Base-by-base conservation (phyloP, 2,888 invertebrate species). In the Drosophila atroscutellata region DNA sequence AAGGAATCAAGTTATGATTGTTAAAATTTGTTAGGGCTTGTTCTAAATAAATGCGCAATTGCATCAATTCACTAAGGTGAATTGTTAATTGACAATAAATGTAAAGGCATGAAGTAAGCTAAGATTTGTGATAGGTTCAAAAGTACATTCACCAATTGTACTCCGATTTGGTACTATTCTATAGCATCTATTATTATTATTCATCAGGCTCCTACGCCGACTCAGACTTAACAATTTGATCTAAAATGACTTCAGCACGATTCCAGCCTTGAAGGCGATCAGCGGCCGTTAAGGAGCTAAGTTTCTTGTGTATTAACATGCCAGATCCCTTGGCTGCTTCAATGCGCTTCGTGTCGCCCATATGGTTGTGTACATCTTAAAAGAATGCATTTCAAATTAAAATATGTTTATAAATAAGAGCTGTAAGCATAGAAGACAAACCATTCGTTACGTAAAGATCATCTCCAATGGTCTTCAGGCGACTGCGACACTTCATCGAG, bases 371-470 rank as follows among this genome's bases (percentile, higher is more conserved):
- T 3, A 92, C 84, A 90, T 92, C 93, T 93, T 64, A 4, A 7
- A 11, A 24, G 9, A 28, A 57, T 37, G 2, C 0, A 24, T 5
- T 3, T 2, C 3, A 65, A 34, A n/a, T 30, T 36, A 47, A 4
- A n/a, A 13, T n/a, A 9, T 8, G 1, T 36, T 24, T 32, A 34
- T 0, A 15, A 7, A n/a, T 20, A 2, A 30, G 4, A 28, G n/a
- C 7, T 8, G 2, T 8, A 9, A 26, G 3, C 30, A 11, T 15
- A 3, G 9, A 9, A 11, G 9, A 75, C 81, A 70, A 83, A 93
- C 93, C 91, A 81, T 93, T 93, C 26, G 93, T 93, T 11, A 93
- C 91, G 68, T 89, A 92, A 57, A 93, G 86, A 86, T 92, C 91
- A 77, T 93, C 92, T 3, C 92, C 93, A 54, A 93, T 86, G 13